phyloP scores from a whole-genome alignment of 2,888 invertebrate genomes.

The Plutella xylostella region DNA sequence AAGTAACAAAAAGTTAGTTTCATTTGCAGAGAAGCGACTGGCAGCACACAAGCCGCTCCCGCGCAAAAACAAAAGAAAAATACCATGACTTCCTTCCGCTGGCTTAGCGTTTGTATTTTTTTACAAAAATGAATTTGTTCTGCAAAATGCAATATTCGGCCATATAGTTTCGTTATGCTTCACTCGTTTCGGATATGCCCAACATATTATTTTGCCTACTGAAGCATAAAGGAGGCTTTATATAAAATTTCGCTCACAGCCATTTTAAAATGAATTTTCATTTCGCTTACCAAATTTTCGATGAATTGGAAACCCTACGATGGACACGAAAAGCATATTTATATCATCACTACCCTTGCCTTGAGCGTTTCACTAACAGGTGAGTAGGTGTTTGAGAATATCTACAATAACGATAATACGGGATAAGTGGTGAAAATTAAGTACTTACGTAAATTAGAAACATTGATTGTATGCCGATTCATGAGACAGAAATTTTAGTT shows the following conservation, averaged over 20 bases:
- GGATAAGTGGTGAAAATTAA: not conserved
- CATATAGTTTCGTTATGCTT: too few relatives aligned
- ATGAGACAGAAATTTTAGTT: too few relatives aligned
- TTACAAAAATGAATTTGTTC: too few relatives aligned
- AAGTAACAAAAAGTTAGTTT: too few relatives aligned
- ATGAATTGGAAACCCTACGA: conserved; percentile 27
- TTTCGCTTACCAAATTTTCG: conserved; percentile 34
- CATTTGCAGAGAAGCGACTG: too few relatives aligned
- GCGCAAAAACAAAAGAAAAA: too few relatives aligned
- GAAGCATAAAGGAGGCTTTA: conserved; percentile 32
- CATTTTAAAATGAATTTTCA: conserved; percentile 39
- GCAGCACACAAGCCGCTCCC: too few relatives aligned
- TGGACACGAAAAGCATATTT: conserved; percentile 10
- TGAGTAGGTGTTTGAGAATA: not conserved
- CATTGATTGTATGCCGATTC: too few relatives aligned
- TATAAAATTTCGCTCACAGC: conserved; percentile 38
- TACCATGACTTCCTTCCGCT: too few relatives aligned
- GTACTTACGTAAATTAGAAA: too few relatives aligned
- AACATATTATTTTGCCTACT: conserved; percentile 42
- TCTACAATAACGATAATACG: not conserved
- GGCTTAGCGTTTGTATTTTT: too few relatives aligned
- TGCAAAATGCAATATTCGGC: too few relatives aligned
- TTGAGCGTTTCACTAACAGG: not conserved
- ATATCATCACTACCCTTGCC: conserved; percentile 1
- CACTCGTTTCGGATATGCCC: conserved; percentile 14